Percentiles rank a stretch among this genome's conserved stretches.
Conservation (phyloP, 2,888 invertebrate species). For the Quadriops clusia region DNA sequence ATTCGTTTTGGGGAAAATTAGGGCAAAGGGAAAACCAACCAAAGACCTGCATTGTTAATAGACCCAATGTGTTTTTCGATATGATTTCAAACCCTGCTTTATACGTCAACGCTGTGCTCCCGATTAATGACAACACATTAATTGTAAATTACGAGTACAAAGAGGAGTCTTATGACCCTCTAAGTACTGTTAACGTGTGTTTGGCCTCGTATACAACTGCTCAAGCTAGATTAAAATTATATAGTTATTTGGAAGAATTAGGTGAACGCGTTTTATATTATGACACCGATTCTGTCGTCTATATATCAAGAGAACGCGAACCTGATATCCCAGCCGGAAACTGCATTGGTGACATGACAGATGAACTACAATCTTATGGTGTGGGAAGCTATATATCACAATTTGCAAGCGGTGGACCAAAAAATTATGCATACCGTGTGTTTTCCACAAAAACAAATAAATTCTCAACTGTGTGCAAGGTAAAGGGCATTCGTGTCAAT, state of each 20-base stretch:
- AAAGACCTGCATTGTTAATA: not conserved
- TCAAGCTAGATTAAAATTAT: constrained; percentile 26
- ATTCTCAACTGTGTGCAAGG: no score
- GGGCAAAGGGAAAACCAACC: constrained; percentile 1
- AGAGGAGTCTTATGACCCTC: no score
- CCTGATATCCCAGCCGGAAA: constrained; percentile 21
- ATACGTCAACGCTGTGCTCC: not conserved
- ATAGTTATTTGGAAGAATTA: constrained; percentile 22
- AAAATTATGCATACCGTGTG: constrained; percentile 25
- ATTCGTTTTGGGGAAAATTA: constrained; percentile 1
- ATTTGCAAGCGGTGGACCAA: constrained; percentile 27
- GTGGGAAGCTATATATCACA: constrained; percentile 19
- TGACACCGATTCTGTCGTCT: constrained; percentile 30
- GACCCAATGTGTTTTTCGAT: not conserved
- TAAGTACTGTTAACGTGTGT: constrained; percentile 19
- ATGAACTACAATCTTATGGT: constrained; percentile 23
- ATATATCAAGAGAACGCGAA: constrained; percentile 11
- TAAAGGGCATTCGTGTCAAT: no score
- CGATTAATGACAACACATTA: not conserved
- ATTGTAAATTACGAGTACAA: not conserved
- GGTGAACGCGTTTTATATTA: constrained; percentile 24
- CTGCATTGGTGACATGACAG: constrained; percentile 26
- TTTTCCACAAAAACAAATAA: constrained; percentile 2
- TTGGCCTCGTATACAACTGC: constrained; percentile 29
- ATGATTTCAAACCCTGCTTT: not conserved